A percentile compares a stretch with the other conserved stretches of the same genome.
These are phyloP conservation scores for Cryptocephalus moraei DNA, from an alignment of 2,888 invertebrate genomes.

Conservation along the genomic window DNA sequence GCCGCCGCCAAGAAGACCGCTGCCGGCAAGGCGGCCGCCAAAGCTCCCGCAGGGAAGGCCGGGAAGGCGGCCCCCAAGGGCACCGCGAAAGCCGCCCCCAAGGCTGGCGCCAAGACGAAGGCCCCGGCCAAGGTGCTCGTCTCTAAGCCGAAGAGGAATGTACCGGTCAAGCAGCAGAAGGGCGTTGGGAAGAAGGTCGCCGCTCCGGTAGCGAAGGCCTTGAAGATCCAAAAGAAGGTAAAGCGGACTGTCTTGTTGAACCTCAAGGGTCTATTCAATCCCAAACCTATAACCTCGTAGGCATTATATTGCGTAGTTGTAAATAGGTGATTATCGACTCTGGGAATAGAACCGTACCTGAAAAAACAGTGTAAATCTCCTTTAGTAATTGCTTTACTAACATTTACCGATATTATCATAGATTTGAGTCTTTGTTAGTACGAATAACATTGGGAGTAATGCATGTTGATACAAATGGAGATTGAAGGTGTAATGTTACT, in stretches of 20 bases:
- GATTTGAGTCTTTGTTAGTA: no score
- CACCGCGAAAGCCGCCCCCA: slow-evolving; percentile 14
- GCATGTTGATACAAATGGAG: no score
- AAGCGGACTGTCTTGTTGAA: slow-evolving; percentile 5
- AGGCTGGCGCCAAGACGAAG: slow-evolving; percentile 30
- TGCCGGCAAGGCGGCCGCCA: slow-evolving; percentile 29
- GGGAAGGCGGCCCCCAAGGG: slow-evolving; percentile 33
- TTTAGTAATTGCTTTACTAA: no score
- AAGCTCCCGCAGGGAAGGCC: slow-evolving; percentile 28
- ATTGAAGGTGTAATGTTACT: no score
- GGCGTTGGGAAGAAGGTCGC: slow-evolving; percentile 39
- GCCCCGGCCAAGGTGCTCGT: slow-evolving; percentile 36
- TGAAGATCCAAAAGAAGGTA: slow-evolving; percentile 80
- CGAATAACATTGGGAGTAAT: no score
- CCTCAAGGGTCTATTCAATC: slow-evolving; percentile 11
- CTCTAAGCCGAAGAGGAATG: slow-evolving; percentile 46
- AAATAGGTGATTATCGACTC: no score
- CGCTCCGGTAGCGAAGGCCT: slow-evolving; percentile 59
- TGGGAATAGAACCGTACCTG: no score
- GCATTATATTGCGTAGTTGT: no score
- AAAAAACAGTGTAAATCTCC: no score
- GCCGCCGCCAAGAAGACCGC: slow-evolving; percentile 16
- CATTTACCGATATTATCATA: no score
- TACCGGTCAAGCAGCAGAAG: slow-evolving; percentile 44
- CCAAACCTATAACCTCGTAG: no score